Percentiles rank a stretch among this genome's conserved stretches.
Conservation (phyloP, 35 echinoderm and acorn worm species). For the Chiridota heheva region DNA sequence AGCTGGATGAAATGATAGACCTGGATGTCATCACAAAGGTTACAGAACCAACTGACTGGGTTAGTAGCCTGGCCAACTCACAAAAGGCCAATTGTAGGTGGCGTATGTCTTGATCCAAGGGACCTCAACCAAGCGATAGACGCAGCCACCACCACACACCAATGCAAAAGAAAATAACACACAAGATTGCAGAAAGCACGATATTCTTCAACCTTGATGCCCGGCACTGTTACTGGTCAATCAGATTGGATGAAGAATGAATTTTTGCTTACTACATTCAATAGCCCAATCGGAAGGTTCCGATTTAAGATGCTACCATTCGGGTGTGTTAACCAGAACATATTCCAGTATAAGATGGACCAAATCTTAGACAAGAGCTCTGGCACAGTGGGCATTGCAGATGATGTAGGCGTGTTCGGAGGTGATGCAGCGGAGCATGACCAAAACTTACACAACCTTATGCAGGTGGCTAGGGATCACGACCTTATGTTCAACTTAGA, state of each 20-base stretch:
- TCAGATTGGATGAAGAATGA: constrained; percentile 25
- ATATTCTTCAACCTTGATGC: constrained; percentile 54
- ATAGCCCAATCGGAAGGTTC: constrained; percentile 32
- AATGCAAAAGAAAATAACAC: constrained; percentile 44
- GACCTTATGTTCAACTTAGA: background rate
- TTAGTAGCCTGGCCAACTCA: constrained; percentile 31
- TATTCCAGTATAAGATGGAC: constrained; percentile 48
- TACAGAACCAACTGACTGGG: constrained; percentile 52
- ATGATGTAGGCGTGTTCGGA: constrained; percentile 46
- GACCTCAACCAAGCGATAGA: constrained; percentile 54
- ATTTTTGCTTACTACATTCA: constrained; percentile 25
- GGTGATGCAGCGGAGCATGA: constrained; percentile 10
- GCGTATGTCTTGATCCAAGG: constrained; percentile 54
- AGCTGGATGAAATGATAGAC: constrained; percentile 51
- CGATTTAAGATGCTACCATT: constrained; percentile 28
- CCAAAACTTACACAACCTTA: constrained; percentile 8
- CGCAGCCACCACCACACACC: constrained; percentile 31
- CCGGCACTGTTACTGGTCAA: constrained; percentile 19
- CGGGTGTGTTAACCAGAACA: constrained; percentile 9
- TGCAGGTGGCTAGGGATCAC: background rate
- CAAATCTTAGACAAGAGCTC: constrained; percentile 4
- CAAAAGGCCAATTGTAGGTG: constrained; percentile 13
- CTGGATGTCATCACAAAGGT: constrained; percentile 50
- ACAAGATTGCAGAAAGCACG: constrained; percentile 7
- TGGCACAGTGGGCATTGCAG: constrained; percentile 52